phyloP scores from a whole-genome alignment of 2,888 invertebrate species.

The Aspidiotus rigidus region DNA sequence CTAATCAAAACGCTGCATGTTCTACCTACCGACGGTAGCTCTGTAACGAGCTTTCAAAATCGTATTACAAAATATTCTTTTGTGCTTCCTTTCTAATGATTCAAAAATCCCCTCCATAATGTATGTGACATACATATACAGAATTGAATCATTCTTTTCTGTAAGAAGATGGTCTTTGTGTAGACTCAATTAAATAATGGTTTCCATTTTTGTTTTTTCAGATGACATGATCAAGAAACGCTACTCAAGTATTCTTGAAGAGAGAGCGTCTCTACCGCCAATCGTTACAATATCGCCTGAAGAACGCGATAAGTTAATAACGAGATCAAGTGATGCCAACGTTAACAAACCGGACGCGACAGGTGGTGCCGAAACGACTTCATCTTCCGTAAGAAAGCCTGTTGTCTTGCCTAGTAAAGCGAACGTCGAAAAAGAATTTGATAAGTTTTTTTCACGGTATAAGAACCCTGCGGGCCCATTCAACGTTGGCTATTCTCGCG shows the following conservation, averaged over 20 bases:
- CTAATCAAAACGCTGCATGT: neutral
- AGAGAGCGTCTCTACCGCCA: neutral
- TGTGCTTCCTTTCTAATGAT: too few species aligned
- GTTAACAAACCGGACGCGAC: neutral
- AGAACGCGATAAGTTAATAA: neutral
- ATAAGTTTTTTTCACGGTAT: conserved; percentile 21
- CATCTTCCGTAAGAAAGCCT: neutral
- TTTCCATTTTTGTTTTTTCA: conserved; percentile 1
- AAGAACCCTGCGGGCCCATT: conserved; percentile 1
- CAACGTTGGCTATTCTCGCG: neutral
- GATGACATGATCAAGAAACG: conserved; percentile 19
- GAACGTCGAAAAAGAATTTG: conserved; percentile 25
- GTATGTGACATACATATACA: too few species aligned
- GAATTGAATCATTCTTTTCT: too few species aligned
- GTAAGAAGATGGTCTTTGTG: too few species aligned
- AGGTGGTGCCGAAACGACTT: neutral
- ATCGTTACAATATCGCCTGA: neutral
- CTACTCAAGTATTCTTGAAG: conserved; percentile 18
- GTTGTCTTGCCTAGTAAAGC: neutral
- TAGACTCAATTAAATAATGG: too few species aligned
- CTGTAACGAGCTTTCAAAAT: too few species aligned
- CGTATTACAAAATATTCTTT: too few species aligned
- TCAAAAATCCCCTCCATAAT: too few species aligned
- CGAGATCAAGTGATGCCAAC: neutral
- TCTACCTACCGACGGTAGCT: neutral